Base-by-base conservation (phyloP, 1,140 invertebrate genomes). In the Drosophila jambulina region DNA sequence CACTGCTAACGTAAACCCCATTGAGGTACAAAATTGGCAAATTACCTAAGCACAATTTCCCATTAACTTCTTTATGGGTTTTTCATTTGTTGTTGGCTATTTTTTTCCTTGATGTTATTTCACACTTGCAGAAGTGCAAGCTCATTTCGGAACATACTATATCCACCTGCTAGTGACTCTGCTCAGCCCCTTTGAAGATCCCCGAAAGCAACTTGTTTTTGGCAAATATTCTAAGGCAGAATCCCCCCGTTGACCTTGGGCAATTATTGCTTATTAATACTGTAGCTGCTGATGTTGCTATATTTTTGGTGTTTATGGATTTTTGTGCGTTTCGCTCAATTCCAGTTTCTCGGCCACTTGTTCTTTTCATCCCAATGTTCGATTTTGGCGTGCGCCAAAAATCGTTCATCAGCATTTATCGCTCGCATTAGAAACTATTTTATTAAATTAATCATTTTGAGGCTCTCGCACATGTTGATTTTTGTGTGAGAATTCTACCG, bases 241-340 rank as follows among this genome's bases (percentile, higher is more conserved):
- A 80, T 68, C 80, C 54, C 53, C 72, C 74, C 46, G 61, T 72
- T 78, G 84, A 84, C 84, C 84, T 88, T 88, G 85, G 61, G 49
- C 65, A 84, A 84, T 84, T 90, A 90, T 90, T 81, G 85, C 74
- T 84, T 78, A 90, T 88, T 90, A 81, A 81, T 90, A 70, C 54
- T 75, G 43, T 32, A 58, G 60, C 49, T 67, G 29, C 34, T 70
- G 49, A 49, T 57, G 42, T 25, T 64, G 40, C 51, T 61, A 34
- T 49, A 25, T 49, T 53, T n/a, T 45, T 15, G 68, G 57, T 46
- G 51, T 67, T 85, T 54, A 71, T 68, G 45, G 27, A 36, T 65
- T 67, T 74, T 34, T 61, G 42, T 32, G 49, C 53, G 56, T 53
- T 60, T 65, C 51, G 72, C 61, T 46, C 38, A 43, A 81, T 81